These are phyloP conservation scores for Lagorchestes hirsutus DNA, from an alignment of 2,797 vertebrate genomes.

Conservation along the genomic window DNA sequence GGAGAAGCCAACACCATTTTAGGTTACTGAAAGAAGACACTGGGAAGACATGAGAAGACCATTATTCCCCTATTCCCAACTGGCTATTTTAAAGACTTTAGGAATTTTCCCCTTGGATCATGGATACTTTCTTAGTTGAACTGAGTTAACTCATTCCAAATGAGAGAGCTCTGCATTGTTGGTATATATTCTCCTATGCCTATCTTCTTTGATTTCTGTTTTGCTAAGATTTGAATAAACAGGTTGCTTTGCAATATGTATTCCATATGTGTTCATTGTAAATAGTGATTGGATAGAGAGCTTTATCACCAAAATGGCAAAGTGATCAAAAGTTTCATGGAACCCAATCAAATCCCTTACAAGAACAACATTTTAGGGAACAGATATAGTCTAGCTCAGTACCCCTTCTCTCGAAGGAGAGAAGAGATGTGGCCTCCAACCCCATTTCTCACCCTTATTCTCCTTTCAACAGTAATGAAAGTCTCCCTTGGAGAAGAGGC, in stretches of 20 bases:
- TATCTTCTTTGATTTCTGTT: neutral
- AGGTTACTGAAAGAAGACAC: too few species aligned
- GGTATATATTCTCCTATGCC: neutral
- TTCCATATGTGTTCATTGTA: neutral
- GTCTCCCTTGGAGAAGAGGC: neutral
- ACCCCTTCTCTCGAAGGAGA: neutral
- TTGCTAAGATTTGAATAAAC: neutral
- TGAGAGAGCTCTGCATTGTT: neutral
- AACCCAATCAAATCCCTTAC: neutral
- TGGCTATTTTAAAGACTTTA: neutral
- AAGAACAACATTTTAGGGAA: neutral
- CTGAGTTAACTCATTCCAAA: neutral
- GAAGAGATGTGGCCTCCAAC: neutral
- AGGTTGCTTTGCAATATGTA: neutral
- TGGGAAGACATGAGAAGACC: neutral
- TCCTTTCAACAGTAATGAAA: neutral
- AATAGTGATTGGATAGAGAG: neutral
- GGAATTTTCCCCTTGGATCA: neutral
- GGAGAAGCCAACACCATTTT: neutral
- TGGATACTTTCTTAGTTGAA: neutral
- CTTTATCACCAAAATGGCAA: neutral
- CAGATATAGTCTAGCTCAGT: neutral
- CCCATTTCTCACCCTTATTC: neutral
- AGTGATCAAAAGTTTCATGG: neutral
- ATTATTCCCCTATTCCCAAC: neutral